These are phyloP conservation scores for Momotus momota DNA, from an alignment of 2,797 vertebrate species.

Conservation along the genomic window DNA sequence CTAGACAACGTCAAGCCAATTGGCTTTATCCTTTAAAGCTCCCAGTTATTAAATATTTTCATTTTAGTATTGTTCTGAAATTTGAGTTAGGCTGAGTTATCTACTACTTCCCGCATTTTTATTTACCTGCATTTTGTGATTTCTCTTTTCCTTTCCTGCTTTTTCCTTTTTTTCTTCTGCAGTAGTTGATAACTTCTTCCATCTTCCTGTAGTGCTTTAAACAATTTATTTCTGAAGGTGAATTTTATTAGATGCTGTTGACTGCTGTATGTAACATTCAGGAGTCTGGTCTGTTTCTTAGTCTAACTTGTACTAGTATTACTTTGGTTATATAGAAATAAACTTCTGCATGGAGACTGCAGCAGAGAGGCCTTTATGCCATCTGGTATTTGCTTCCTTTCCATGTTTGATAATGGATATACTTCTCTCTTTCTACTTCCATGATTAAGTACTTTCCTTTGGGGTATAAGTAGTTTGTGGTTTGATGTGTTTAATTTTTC, in stretches of 20 bases:
- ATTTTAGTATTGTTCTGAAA: background rate
- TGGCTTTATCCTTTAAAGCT: background rate
- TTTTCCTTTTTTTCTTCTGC: background rate
- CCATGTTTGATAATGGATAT: background rate
- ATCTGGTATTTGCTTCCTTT: background rate
- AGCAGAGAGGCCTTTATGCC: background rate
- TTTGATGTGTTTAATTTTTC: background rate
- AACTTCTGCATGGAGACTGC: background rate
- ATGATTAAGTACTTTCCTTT: background rate
- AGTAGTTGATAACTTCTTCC: background rate
- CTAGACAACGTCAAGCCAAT: background rate
- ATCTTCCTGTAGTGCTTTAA: background rate
- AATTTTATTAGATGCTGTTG: background rate
- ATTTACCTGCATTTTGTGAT: background rate
- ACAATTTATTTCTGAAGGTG: background rate
- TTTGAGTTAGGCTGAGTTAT: background rate
- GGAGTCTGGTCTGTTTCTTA: background rate
- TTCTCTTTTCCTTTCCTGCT: background rate
- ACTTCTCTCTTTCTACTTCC: background rate
- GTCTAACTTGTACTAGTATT: background rate
- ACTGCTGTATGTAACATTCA: background rate
- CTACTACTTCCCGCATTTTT: background rate
- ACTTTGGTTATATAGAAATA: background rate
- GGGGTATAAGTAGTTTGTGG: background rate
- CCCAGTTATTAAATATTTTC: background rate